phyloP scores from a whole-genome alignment of 2,888 invertebrate genomes.

The Trachelus iudaicus region DNA sequence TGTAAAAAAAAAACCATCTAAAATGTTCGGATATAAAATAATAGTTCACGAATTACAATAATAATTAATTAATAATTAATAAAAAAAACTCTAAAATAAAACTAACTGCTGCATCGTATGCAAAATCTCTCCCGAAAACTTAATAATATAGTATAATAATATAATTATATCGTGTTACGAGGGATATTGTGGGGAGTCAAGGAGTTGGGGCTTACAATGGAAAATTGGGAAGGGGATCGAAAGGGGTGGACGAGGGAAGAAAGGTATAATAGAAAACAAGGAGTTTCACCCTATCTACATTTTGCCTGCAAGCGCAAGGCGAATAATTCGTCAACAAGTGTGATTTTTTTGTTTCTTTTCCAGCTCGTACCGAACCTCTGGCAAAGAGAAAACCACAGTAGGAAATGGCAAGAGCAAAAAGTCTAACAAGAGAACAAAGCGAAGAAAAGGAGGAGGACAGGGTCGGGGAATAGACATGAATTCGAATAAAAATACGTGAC shows the following conservation, averaged over 20 bases:
- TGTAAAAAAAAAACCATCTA: conserved; percentile 36
- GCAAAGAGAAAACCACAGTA: not conserved
- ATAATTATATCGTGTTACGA: conserved; percentile 27
- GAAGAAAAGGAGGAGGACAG: not conserved
- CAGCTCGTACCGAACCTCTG: not conserved
- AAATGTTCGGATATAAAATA: conserved; percentile 36
- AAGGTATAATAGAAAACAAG: conserved; percentile 42
- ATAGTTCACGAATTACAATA: conserved; percentile 30
- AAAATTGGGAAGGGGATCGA: not conserved
- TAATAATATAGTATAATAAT: conserved; percentile 38
- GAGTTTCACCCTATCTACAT: conserved; percentile 51
- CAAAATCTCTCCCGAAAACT: conserved; percentile 51
- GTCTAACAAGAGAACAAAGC: not conserved
- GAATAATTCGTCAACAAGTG: not conserved
- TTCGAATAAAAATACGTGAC: not conserved
- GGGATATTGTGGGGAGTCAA: not conserved
- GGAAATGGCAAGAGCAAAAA: not conserved
- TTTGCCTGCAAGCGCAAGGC: conserved; percentile 27
- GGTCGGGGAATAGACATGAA: not conserved
- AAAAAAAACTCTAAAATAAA: conserved; percentile 38
- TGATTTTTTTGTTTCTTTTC: not conserved
- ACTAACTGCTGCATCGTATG: conserved; percentile 49
- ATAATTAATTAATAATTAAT: conserved; percentile 24
- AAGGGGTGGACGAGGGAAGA: not conserved
- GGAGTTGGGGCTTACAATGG: not conserved